These are phyloP conservation scores for Cheilinus undulatus DNA, from an alignment of 2,113 vertebrate genomes.

Conservation along the genomic window DNA sequence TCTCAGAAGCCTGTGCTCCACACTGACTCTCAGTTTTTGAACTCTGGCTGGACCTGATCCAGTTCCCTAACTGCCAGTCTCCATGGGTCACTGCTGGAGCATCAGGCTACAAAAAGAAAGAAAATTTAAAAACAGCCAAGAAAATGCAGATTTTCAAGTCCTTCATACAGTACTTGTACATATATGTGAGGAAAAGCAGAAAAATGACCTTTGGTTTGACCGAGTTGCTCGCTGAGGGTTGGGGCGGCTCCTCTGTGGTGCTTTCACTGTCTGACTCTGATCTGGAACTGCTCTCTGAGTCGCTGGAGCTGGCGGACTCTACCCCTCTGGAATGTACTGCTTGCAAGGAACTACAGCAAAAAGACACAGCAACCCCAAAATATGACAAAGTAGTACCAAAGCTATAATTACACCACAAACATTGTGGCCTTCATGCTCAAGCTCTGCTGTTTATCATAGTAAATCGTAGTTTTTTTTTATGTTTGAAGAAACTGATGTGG, in stretches of 20 bases:
- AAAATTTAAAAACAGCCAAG: background rate
- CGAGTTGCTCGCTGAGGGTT: slow-evolving; percentile 54
- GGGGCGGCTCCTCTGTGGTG: slow-evolving; percentile 78
- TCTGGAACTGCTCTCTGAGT: slow-evolving; percentile 91
- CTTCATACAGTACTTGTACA: background rate
- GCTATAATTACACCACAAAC: slow-evolving; percentile 1
- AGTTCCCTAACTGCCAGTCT: slow-evolving; percentile 78
- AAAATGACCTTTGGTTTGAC: slow-evolving; percentile 63
- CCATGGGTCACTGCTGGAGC: slow-evolving; percentile 35
- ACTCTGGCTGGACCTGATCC: slow-evolving; percentile 68
- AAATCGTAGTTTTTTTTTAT: too few relatives aligned
- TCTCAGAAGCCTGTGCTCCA: slow-evolving; percentile 2
- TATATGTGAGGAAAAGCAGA: background rate
- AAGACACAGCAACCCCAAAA: slow-evolving; percentile 5
- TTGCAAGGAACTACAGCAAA: slow-evolving; percentile 76
- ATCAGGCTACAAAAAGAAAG: slow-evolving; percentile 40
- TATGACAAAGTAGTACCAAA: background rate
- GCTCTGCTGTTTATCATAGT: too few relatives aligned
- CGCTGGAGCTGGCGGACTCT: slow-evolving; percentile 89
- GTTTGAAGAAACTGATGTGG: too few relatives aligned
- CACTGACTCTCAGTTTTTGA: slow-evolving; percentile 71
- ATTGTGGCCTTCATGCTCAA: background rate
- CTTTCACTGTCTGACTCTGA: slow-evolving; percentile 88
- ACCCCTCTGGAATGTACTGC: slow-evolving; percentile 86
- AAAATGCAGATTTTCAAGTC: background rate